Base-by-base conservation (phyloP, 30 jellyfish, hydroid and myxozoan species). In the Clytia hemisphaerica region DNA sequence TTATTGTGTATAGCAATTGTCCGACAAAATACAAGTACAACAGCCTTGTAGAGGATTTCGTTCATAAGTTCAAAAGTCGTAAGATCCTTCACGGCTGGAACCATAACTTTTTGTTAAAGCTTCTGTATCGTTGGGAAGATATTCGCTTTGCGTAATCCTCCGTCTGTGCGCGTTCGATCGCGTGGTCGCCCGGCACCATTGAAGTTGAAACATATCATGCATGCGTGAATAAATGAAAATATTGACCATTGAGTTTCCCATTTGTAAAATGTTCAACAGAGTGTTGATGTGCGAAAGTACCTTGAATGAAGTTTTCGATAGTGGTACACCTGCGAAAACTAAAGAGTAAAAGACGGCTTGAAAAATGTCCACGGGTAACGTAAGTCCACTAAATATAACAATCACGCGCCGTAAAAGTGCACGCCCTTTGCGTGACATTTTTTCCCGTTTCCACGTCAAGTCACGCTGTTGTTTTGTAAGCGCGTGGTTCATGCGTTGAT, bases 341-440 rank as follows among this genome's bases (percentile, higher is more conserved):
- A 33, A 9, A 0, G 37, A 31, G 72, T 83, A 83, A 30, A 83
- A 48, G 22, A 73, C 29, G 30, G 66, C 34, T 47, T 83, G 94
- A 60, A 46, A 83, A 6, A 72, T 60, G 46, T 83, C 92, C n/a
- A 83, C 73, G 24, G 94, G 94, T 29, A 83, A 24, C 36, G 82
- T 74, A 31, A 84, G 62, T 2, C 61, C 19, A 30, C 85, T 45
- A 59, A 83, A 83, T 14, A 57, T 75, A 45, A 74, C 45, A n/a
- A 83, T 38, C 22, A 83, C 74, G 27, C 37, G 21, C 6, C 66
- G 67, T 48, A 83, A 60, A 36, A 83, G 27, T 38, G 37, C 42
- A n/a, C 77, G 59, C 65, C 84, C 62, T 36, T 38, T 34, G 34
- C 27, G 21, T 22, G 59, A 44, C 33, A 15, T n/a, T 19, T 42